Base-by-base conservation (phyloP, 2,797 vertebrate genomes). In the Fundulus diaphanus region DNA sequence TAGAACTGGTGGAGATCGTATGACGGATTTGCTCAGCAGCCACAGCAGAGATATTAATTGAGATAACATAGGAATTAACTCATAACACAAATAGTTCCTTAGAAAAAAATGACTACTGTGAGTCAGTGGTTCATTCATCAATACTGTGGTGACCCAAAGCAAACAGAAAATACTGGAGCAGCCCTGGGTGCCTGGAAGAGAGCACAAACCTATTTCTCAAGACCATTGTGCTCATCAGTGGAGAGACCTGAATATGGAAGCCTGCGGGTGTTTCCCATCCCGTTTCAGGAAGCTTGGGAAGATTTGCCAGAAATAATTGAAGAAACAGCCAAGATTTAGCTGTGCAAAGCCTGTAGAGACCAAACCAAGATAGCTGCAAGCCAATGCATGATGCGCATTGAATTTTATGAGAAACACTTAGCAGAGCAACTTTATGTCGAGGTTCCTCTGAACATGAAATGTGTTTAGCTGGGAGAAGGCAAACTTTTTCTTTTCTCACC, bases 401-500 rank as follows among this genome's bases (percentile, higher is more conserved):
- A 72, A 57, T 68, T 48, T 54, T 40, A 61, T 49, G 73, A 67
- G 67, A 52, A n/a, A 48, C 66, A 72, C 54, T 57, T 31, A 18
- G 33, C 31, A 63, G 9, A 61, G 59, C 33, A 22, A 35, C 59
- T 35, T 82, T 54, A 27, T 46, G 66, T 76, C 13, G 56, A 37
- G 68, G 66, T 76, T 73, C 48, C 65, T 78, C 37, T 79, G 31
- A 65, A 74, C 31, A 61, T n/a, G 72, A 73, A 29, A 67, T 88
- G 87, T 63, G 57, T 87, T 90, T 83, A 71, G 81, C 81, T 81
- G 79, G 31, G 69, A 72, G 73, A 88, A 74, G 81, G 11, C 86
- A 79, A 82, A 87, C 72, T 82, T 85, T 92, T 94, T 42, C 89
- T 91, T 92, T 92, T 86, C 85, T 82, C 73, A 81, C 82, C 56